A percentile compares a stretch with the other conserved stretches of the same genome.
These are phyloP conservation scores for Glyptemys insculpta DNA, from an alignment of 2,797 vertebrate species.

Conservation along the genomic window DNA sequence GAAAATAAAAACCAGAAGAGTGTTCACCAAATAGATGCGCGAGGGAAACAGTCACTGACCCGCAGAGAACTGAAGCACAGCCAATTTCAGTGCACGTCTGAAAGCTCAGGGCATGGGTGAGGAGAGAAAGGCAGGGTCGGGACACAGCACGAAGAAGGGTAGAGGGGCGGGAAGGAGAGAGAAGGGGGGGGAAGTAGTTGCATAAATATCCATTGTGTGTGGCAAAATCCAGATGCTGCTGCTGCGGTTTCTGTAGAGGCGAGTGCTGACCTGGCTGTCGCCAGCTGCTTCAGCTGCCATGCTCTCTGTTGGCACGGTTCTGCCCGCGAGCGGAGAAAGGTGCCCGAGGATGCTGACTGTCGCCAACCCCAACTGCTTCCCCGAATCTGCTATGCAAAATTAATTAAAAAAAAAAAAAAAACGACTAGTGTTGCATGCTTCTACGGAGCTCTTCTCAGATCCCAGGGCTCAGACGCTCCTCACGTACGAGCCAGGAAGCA, in stretches of 20 bases:
- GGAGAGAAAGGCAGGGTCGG: background rate
- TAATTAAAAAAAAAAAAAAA: background rate
- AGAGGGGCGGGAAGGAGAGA: background rate
- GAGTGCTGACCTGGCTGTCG: slow-evolving; percentile 4
- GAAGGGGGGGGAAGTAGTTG: background rate
- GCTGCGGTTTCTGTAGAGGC: slow-evolving; percentile 39
- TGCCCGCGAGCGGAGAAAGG: slow-evolving; percentile 61
- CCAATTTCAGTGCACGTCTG: slow-evolving; percentile 61
- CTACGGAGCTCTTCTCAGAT: slow-evolving; percentile 23
- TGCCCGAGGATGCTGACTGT: background rate
- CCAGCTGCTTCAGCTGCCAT: slow-evolving; percentile 45
- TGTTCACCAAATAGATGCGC: slow-evolving; percentile 28
- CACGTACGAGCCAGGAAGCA: slow-evolving; percentile 48
- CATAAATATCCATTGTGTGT: slow-evolving; percentile 75
- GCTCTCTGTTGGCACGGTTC: slow-evolving; percentile 69
- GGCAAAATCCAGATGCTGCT: slow-evolving; percentile 43
- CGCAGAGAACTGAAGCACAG: slow-evolving; percentile 74
- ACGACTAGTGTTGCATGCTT: slow-evolving; percentile 61
- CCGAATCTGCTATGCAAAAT: slow-evolving; percentile 70
- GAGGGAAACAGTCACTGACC: slow-evolving; percentile 74
- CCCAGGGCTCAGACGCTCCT: background rate
- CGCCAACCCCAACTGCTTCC: slow-evolving; percentile 41
- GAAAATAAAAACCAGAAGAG: slow-evolving; percentile 61
- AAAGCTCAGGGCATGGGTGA: slow-evolving; percentile 1
- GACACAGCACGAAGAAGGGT: slow-evolving; percentile 25